Conservation (phyloP, 2,888 invertebrate genomes). For the Clistopyga incitator region DNA sequence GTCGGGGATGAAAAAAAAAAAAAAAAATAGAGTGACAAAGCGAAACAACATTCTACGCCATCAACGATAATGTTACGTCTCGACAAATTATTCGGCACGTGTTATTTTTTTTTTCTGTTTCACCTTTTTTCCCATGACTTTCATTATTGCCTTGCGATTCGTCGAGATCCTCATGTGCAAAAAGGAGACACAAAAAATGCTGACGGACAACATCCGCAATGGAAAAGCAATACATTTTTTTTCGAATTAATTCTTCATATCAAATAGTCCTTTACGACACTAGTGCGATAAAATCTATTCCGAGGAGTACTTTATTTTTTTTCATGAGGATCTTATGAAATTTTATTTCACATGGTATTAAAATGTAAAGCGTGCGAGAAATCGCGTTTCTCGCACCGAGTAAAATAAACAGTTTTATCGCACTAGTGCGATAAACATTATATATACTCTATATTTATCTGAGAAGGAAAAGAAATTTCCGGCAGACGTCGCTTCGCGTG, state of each 20-base stretch:
- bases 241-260: too few relatives aligned
- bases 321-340: too few relatives aligned
- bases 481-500: conserved; percentile 6
- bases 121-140: neutral
- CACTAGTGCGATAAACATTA: too few relatives aligned
- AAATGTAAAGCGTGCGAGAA: too few relatives aligned
- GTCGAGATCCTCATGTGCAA: neutral
- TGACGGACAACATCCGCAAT: too few relatives aligned
- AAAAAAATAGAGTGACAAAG: conserved; percentile 11
- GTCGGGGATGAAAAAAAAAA: conserved; percentile 44
- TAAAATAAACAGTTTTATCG: too few relatives aligned
- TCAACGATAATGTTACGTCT: conserved; percentile 28
- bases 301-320: too few relatives aligned
- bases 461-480: neutral
- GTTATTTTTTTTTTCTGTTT: neutral
- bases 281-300: too few relatives aligned
- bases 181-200: neutral
- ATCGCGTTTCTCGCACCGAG: too few relatives aligned
- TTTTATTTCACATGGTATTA: too few relatives aligned
- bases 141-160: conserved; percentile 22
- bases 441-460: too few relatives aligned
- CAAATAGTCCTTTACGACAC: too few relatives aligned
- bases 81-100: conserved; percentile 31
- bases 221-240: neutral
- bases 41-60: neutral